Conservation (phyloP, 2,113 vertebrate species). For the Athene cunicularia region DNA sequence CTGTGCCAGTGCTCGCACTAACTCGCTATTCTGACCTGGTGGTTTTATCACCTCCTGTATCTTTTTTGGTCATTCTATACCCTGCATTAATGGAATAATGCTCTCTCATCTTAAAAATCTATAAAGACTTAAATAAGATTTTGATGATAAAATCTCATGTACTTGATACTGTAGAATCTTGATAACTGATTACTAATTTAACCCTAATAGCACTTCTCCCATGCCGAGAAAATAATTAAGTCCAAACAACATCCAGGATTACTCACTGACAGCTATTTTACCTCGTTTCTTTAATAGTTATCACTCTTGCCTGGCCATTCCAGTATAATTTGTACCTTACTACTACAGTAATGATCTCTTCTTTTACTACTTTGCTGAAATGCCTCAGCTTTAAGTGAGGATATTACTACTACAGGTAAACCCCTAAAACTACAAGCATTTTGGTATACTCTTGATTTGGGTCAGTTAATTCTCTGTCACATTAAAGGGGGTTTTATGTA, state of each 20-base stretch:
- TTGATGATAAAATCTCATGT: background rate
- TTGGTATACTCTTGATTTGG: background rate
- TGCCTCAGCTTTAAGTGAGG: background rate
- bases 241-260: background rate
- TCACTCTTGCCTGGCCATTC: background rate
- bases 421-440: background rate
- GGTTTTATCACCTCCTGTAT: background rate
- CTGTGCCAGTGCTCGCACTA: background rate
- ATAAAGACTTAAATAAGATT: background rate
- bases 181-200: background rate
- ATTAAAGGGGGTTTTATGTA: background rate
- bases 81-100: background rate
- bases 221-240: background rate
- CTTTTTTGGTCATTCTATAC: background rate
- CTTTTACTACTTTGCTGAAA: background rate
- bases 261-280: background rate
- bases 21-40: background rate
- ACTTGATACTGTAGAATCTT: background rate
- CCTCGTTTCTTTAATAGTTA: background rate
- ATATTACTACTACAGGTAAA: background rate
- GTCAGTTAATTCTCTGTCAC: background rate
- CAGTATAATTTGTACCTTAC: background rate
- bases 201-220: background rate
- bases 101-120: background rate
- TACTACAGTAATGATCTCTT: background rate